Evolutionary conservation across 2,888 invertebrate genomes (phyloP), one percentile per base, ranked within the genome.

Genomic region (Apodemia hepburni): DNA sequence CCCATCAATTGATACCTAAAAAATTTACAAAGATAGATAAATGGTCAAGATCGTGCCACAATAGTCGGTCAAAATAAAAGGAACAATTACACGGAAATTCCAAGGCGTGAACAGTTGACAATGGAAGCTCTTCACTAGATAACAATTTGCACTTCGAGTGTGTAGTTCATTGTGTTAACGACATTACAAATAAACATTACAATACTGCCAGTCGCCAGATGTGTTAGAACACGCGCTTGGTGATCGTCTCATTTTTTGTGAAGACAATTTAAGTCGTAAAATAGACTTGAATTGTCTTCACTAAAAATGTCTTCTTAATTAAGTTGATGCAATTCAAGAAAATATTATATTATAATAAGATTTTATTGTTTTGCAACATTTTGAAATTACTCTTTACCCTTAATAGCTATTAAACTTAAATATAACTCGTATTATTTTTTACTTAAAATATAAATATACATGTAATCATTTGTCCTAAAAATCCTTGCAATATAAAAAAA

Each of bases 1-100:
- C 87, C 86, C 75, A 77, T 75, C 12, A 45, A 79, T 71, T 68
- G 66, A 70, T 27, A 49, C 78, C 81, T 79, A 79, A 80, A 70
- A 69, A 78, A 45, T 81, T 88, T 82, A 87, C 85, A 87, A 87
- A 87, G 82, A 86, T 86, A 75, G 84, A 84, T 86, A 85, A 88
- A 90, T 89, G 84, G 86, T 75, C 82, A 80, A 80, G 84, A 85
- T 78, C 73, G 81, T 77, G 68, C 84, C 84, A 88, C 87, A 89
- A 90, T 84, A 74, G 78, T 71, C 65, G 74, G 73, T 74, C 82
- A 82, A 90, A 81, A 89, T 85, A 88, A 90, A 84, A 75, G 82
- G 70, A 76, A 82, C 84, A 83, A 87, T 90, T 91, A 91, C 84
- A 89, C 82, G 85, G 87, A 88, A 85, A 87, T 88, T 84, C 86